Evolutionary conservation across 2,113 vertebrate species (phyloP).

Genomic region (Cynopterus brachyotis): DNA sequence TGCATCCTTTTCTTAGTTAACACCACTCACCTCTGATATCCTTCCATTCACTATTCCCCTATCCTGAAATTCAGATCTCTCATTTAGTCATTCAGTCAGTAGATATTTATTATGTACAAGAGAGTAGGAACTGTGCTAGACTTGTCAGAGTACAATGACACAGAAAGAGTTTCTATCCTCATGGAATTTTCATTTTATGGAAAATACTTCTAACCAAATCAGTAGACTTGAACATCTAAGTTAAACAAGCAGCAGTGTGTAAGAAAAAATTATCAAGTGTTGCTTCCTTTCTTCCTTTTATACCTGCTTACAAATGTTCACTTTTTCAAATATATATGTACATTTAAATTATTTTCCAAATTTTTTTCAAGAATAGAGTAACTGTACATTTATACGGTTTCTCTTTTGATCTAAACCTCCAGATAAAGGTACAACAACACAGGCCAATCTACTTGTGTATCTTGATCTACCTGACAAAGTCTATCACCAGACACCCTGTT

Average conservation of each 20-base stretch:
- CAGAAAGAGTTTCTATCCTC: neutral
- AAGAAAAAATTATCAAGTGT: conserved; percentile 9
- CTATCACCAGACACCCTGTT: neutral
- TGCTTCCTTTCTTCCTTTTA: neutral
- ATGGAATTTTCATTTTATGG: neutral
- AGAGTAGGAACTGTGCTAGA: neutral
- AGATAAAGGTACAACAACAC: neutral
- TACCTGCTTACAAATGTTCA: neutral
- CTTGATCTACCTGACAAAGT: neutral
- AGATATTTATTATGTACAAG: neutral
- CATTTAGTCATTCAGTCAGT: neutral
- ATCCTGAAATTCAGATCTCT: neutral
- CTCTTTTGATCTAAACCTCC: neutral
- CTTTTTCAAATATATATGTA: neutral
- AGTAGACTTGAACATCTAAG: neutral
- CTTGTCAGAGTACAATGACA: neutral
- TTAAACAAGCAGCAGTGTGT: neutral
- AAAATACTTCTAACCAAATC: neutral
- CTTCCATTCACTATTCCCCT: neutral
- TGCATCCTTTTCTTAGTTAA: neutral
- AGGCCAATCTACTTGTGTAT: neutral
- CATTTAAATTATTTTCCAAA: neutral
- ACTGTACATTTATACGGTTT: neutral
- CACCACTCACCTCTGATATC: neutral
- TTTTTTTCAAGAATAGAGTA: conserved; percentile 8